These are phyloP conservation scores for Myzus persicae DNA, from an alignment of 1,140 invertebrate genomes.

Conservation along the genomic window DNA sequence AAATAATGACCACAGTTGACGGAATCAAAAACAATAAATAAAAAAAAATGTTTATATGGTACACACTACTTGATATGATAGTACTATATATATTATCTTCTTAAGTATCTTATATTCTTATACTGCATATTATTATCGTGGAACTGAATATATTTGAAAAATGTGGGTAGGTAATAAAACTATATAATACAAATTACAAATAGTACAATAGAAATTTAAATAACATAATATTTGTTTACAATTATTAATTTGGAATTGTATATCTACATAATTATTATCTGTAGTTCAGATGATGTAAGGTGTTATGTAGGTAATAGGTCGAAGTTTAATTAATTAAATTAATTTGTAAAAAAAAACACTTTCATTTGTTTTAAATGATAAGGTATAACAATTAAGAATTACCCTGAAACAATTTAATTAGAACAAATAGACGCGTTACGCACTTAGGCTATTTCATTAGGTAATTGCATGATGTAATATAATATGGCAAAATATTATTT, in stretches of 20 bases:
- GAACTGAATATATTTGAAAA: too few relatives aligned
- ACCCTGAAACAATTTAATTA: neutral
- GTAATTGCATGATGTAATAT: neutral
- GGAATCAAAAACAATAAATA: too few relatives aligned
- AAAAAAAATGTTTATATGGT: too few relatives aligned
- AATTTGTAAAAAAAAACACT: neutral
- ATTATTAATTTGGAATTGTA: neutral
- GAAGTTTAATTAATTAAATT: neutral
- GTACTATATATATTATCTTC: too few relatives aligned
- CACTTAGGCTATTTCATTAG: neutral
- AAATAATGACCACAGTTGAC: too few relatives aligned
- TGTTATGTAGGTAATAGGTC: too few relatives aligned
- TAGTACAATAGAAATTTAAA: neutral
- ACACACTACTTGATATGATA: too few relatives aligned
- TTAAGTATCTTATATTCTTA: too few relatives aligned
- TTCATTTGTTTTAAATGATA: neutral
- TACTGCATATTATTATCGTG: too few relatives aligned
- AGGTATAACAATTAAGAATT: neutral
- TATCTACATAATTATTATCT: neutral
- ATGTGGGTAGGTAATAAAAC: too few relatives aligned
- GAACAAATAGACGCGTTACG: neutral
- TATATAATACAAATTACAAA: too few relatives aligned
- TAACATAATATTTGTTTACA: neutral
- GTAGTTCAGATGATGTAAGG: neutral
- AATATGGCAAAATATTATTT: neutral